Percentiles rank a stretch among this genome's conserved stretches.
Conservation (phyloP, 2,113 vertebrate genomes). For the Mesitornis unicolor region DNA sequence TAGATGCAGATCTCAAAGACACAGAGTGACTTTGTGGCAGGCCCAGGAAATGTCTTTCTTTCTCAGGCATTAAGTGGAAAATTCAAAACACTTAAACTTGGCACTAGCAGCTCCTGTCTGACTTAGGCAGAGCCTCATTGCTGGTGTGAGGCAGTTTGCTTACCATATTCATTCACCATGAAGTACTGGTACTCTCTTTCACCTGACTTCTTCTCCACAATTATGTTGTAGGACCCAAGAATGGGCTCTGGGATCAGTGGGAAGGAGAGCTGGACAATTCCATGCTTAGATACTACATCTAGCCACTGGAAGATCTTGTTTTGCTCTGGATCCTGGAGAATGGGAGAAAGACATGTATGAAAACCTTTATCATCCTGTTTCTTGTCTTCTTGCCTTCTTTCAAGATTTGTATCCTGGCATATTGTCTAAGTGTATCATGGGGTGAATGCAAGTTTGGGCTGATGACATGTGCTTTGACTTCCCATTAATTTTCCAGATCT, state of each 20-base stretch:
- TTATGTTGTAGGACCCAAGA: conserved; percentile 63
- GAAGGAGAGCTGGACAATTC: conserved; percentile 69
- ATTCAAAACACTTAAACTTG: neutral
- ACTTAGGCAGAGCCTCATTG: neutral
- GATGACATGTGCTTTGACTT: neutral
- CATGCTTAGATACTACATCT: conserved; percentile 35
- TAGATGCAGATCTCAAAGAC: neutral
- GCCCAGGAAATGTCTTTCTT: neutral
- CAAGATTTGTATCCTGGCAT: neutral
- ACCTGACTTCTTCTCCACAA: conserved; percentile 8
- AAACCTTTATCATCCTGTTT: neutral
- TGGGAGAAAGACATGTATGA: neutral
- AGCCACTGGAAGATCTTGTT: conserved; percentile 74
- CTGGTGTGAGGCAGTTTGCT: neutral
- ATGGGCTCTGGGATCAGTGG: conserved; percentile 51
- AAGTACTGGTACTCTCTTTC: conserved; percentile 30
- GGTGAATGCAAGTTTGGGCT: neutral
- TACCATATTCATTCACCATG: conserved; percentile 70
- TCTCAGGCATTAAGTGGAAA: neutral
- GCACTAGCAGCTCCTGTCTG: neutral
- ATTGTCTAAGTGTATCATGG: neutral
- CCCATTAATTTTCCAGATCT: neutral
- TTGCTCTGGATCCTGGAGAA: conserved; percentile 66
- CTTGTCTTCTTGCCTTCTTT: neutral
- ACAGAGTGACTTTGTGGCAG: neutral